Evolutionary conservation across 1,140 invertebrate species (phyloP).

Genomic region (Monomorium pharaonis): DNA sequence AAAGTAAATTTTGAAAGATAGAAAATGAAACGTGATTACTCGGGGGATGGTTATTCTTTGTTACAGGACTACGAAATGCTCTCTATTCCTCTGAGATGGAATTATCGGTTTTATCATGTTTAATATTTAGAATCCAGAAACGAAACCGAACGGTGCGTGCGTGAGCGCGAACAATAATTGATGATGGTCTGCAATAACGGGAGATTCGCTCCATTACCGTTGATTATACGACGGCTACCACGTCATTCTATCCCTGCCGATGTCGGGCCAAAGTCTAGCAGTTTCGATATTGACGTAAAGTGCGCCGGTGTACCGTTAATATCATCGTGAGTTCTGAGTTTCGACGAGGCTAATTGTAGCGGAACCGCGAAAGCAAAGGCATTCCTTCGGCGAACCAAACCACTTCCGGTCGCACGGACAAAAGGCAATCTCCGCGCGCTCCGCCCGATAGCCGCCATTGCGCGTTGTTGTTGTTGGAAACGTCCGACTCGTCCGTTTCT

Average conservation of each 20-base stretch:
- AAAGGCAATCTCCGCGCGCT: conserved; percentile 60
- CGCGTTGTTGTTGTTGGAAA: conserved; percentile 29
- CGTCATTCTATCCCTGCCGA: conserved; percentile 40
- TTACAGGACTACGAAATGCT: not conserved
- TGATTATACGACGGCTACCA: conserved; percentile 51
- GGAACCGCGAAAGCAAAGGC: conserved; percentile 66
- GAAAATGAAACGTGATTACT: not conserved
- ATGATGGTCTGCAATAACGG: conserved; percentile 33
- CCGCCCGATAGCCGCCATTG: conserved; percentile 2
- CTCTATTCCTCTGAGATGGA: not conserved
- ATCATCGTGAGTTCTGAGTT: conserved; percentile 68
- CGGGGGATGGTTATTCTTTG: not conserved
- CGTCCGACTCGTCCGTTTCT: not conserved
- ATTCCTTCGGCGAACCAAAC: conserved; percentile 66
- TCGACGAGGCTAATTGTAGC: conserved; percentile 59
- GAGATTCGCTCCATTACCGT: conserved; percentile 51
- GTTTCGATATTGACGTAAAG: conserved; percentile 59
- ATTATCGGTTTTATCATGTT: not conserved
- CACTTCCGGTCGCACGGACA: conserved; percentile 62
- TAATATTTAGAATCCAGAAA: conserved; percentile 50
- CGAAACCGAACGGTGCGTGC: not conserved
- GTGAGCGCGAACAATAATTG: conserved; percentile 52
- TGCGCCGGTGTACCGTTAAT: conserved; percentile 57
- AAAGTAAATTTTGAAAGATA: not conserved
- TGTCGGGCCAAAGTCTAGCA: conserved; percentile 28